Evolutionary conservation across 1,140 invertebrate genomes (phyloP), one percentile per base, ranked within the genome.

Genomic region (Whitmania pigra): DNA sequence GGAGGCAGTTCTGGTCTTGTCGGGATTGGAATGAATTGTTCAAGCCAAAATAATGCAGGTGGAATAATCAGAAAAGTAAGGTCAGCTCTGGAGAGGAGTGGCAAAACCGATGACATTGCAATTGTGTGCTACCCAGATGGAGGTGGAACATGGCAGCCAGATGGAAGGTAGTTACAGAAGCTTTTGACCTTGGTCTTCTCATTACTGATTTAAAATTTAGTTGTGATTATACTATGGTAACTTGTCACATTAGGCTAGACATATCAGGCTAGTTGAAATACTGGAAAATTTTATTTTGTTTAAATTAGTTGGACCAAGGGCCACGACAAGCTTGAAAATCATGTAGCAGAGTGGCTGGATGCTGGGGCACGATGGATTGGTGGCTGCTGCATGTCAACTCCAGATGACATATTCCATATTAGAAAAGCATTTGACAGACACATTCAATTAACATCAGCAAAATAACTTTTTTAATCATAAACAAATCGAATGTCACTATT

Each of bases 361-460:
- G 76, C 87, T 18, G 89, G 89, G 7, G 88, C 88, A 0, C 83
- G 82, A 72, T 89, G 87, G 77, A 85, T 92, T 71, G 90, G 90
- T 13, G 89, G 90, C 2, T 92, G 90, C 77, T 92, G 90, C 78
- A 83, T 88, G 73, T 88, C 88, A 85, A 81, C 77, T 91, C 90
- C 43, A 9, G 25, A 70, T 20, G 69, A 70, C n/a, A 43, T 70
- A 22, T 18, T 22, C 11, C 7, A n/a, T n/a, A n/a, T n/a, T n/a
- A n/a, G n/a, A n/a, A 70, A 49, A 70, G 29, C 53, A 20, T 0
- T 70, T 70, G 69, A 70, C 43, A 29, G 43, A 49, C 43, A 49
- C 43, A 49, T 49, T 49, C 11, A 49, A 49, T 49, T 49, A 15
- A 49, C 15, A 1, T 3, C 43, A 49, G 43, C 43, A 11, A 49